Percentiles rank a stretch among this genome's conserved stretches.
These are phyloP conservation scores for Drosophila rellima DNA, from an alignment of 2,888 invertebrate species.

Conservation along the genomic window DNA sequence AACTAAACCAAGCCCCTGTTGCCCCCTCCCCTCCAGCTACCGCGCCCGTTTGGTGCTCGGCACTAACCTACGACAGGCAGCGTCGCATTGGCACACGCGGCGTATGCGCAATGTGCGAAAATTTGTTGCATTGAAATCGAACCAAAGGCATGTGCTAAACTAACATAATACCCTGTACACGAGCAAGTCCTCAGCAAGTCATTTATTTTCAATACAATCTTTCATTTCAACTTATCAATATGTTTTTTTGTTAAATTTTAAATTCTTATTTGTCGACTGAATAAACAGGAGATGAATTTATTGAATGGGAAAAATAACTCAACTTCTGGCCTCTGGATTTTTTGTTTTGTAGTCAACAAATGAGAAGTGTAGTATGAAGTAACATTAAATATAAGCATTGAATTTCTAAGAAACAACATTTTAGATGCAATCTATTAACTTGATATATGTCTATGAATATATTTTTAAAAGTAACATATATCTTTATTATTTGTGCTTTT, in stretches of 20 bases:
- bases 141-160: constrained; percentile 4
- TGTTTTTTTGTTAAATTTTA: background rate
- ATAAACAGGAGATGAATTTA: background rate
- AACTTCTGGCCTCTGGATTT: background rate
- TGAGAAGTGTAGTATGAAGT: no score
- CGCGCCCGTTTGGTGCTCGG: constrained; percentile 16
- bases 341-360: background rate
- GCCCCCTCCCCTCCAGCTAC: background rate
- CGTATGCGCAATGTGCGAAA: constrained; percentile 54
- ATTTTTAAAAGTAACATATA: no score
- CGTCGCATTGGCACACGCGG: constrained; percentile 50
- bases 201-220: background rate
- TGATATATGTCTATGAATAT: no score
- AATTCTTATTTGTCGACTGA: background rate
- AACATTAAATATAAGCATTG: background rate
- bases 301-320: background rate
- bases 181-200: background rate
- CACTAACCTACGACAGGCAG: constrained; percentile 63
- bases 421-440: no score
- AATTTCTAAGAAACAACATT: background rate
- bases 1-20: constrained; percentile 11
- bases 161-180: constrained; percentile 35
- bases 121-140: constrained; percentile 25
- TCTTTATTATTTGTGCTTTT: no score
- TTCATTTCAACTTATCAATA: background rate